Base-by-base conservation (phyloP, 2,113 vertebrate species). In the Zonotrichia leucophrys region DNA sequence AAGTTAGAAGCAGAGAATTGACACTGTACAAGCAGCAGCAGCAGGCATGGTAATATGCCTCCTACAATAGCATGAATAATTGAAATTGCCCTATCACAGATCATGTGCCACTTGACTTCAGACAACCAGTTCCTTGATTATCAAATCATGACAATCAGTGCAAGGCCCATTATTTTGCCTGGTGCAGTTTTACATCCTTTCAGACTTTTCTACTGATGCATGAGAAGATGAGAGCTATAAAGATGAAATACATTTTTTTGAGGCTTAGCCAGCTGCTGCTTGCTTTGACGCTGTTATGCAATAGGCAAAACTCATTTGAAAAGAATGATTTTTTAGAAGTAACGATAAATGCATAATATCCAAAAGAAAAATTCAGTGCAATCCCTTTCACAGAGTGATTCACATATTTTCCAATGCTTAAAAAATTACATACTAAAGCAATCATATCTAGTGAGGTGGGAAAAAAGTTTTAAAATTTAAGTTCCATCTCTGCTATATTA, bases 31-130 rank as follows among this genome's bases (percentile, higher is more conserved):
- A 84, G 87, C 44, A 73, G 56, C 44, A 73, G 56, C 88, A 89
- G 44, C 5, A 63, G 78, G 21, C 31, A 39, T n/a, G 33, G 41
- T 82, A 84, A 89, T 82, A 58, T 10, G 11, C 69, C n/a, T 91
- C 81, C 41, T 20, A 91, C 87, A 95, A 95, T 79, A 92, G 83
- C 69, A 92, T 60, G 67, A 94, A 92, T 92, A 95, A 96, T 85
- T 89, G 87, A 94, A 97, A 96, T 94, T 83, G 53, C 64, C 81
- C 52, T 72, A 21, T 64, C 41, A 79, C 39, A 82, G 44, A 89
- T 82, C 91, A 66, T 89, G 49, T 84, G 67, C 87, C 84, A 91
- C 93, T 95, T 82, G 83, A 92, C 63, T 95, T 69, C 74, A 95
- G 75, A 53, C 78, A 92, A 82, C 62, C 37, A 59, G 67, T 85